Percentiles rank a stretch among this genome's conserved stretches.
Conservation (phyloP, 2,113 vertebrate species). For the Mustelus asterias region DNA sequence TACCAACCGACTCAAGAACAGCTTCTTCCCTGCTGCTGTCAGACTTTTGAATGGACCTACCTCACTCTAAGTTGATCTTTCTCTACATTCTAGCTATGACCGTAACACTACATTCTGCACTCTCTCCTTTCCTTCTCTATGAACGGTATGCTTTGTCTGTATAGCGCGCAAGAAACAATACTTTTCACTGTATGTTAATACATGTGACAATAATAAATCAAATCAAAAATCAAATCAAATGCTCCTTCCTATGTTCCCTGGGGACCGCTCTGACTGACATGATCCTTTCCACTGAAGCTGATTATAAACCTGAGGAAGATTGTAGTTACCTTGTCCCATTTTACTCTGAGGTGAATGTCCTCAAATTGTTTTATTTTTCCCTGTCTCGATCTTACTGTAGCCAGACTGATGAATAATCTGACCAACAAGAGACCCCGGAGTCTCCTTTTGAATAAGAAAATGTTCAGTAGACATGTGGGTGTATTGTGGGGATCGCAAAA, state of each 20-base stretch:
- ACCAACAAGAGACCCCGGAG: not conserved
- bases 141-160: too few species aligned
- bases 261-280: not conserved
- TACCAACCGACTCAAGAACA: too few species aligned
- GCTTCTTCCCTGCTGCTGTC: too few species aligned
- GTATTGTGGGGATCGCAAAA: not conserved
- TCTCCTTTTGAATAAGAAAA: not conserved
- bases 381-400: not conserved
- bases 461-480: not conserved
- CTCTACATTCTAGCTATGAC: too few species aligned
- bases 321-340: not conserved
- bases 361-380: not conserved
- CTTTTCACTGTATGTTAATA: too few species aligned
- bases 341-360: not conserved
- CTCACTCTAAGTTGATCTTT: too few species aligned
- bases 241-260: not conserved
- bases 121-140: too few species aligned
- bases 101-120: too few species aligned
- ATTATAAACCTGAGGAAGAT: not conserved
- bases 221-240: not conserved
- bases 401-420: not conserved
- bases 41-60: too few species aligned
- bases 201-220: too few species aligned
- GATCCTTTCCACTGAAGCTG: not conserved
- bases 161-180: too few species aligned